These are phyloP conservation scores for Cavia porcellus DNA, from an alignment of 2,113 vertebrate genomes.

Conservation along the genomic window DNA sequence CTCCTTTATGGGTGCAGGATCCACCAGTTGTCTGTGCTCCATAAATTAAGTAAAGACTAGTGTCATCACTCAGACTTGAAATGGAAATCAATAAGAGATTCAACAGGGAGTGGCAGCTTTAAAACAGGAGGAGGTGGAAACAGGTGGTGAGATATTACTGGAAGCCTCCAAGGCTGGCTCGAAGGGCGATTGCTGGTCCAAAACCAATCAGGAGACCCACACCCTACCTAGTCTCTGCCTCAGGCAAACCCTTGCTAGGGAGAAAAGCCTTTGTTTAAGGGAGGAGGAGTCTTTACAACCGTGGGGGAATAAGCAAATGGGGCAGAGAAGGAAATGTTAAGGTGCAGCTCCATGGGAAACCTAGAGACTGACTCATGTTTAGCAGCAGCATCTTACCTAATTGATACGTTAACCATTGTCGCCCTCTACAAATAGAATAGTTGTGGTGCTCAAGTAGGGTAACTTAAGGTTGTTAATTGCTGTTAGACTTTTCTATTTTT, in stretches of 20 bases:
- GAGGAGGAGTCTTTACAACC: not conserved
- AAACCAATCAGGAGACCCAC: not conserved
- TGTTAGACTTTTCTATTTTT: too few species aligned
- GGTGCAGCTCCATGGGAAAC: not conserved
- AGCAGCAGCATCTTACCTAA: not conserved
- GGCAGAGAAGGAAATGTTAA: not conserved
- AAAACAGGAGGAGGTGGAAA: slow-evolving; percentile 32
- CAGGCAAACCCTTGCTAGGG: not conserved
- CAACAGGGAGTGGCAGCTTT: slow-evolving; percentile 50
- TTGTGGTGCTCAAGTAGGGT: too few species aligned
- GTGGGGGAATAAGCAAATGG: not conserved
- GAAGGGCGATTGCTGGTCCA: not conserved
- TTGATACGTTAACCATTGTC: too few species aligned
- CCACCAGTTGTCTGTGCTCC: slow-evolving; percentile 36
- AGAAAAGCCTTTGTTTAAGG: not conserved
- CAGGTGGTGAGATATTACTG: not conserved
- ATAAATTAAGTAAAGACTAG: slow-evolving; percentile 62
- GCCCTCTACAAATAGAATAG: too few species aligned
- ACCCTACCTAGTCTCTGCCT: not conserved
- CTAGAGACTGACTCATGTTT: not conserved
- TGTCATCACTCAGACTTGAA: slow-evolving; percentile 54
- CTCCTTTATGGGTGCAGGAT: not conserved
- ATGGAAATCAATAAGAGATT: too few species aligned
- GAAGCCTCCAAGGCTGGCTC: not conserved
- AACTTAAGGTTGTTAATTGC: too few species aligned